phyloP scores from a whole-genome alignment of 1,140 invertebrate genomes.

The Lepidurus couesii region DNA sequence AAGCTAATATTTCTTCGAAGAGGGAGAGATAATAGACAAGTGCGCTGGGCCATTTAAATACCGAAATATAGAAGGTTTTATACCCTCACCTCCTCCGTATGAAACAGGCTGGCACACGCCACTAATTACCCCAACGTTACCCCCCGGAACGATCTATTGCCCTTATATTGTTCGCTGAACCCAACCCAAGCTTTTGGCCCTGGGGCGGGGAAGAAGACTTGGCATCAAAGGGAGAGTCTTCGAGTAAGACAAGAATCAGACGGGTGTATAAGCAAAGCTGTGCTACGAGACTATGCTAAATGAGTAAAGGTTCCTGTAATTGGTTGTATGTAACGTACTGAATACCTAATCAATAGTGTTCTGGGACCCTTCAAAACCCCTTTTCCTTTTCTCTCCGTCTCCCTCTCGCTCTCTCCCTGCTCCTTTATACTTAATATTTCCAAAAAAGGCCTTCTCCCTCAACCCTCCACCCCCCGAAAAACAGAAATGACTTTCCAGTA shows the following conservation, averaged over 20 bases:
- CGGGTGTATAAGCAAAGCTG: conserved; percentile 7
- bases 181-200: background rate
- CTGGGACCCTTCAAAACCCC: too few species aligned
- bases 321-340: conserved; percentile 22
- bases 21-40: too few species aligned
- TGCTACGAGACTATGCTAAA: conserved; percentile 18
- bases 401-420: too few species aligned
- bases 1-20: too few species aligned
- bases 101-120: background rate
- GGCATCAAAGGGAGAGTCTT: conserved; percentile 15
- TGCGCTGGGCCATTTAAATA: too few species aligned
- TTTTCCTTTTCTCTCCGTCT: too few species aligned
- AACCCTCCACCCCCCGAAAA: background rate
- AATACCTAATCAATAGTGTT: conserved; percentile 16
- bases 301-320: conserved; percentile 22
- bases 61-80: background rate
- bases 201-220: background rate
- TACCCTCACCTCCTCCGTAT: background rate
- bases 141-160: background rate
- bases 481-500: background rate
- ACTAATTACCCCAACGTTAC: background rate
- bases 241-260: conserved; percentile 17
- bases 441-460: too few species aligned
- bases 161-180: conserved; percentile 12
- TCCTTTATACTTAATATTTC: too few species aligned